Evolutionary conservation across 2,113 vertebrate species (phyloP).

Genomic region (Indicator maculatus): DNA sequence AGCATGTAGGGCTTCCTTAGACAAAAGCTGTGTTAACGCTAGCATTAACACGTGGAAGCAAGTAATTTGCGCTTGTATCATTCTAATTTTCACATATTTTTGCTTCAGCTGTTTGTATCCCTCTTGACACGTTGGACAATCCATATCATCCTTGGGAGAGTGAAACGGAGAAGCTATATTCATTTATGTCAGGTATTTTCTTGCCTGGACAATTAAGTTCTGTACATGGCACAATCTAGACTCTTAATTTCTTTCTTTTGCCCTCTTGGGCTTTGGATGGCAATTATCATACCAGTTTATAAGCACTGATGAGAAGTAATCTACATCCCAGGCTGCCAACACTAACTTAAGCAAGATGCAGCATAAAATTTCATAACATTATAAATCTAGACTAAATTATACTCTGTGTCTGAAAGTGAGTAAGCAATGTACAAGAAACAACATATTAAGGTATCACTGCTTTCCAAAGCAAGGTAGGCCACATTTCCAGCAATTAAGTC

Average conservation of each 20-base stretch:
- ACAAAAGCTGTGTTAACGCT: background rate
- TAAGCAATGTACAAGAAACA: conserved; percentile 1
- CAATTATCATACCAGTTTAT: background rate
- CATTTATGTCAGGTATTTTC: background rate
- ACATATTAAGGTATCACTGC: background rate
- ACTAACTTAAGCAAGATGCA: background rate
- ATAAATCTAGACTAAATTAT: conserved; percentile 12
- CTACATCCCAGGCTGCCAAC: background rate
- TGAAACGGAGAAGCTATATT: background rate
- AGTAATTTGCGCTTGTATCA: background rate
- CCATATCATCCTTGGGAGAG: background rate
- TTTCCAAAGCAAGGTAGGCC: background rate
- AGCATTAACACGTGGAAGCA: background rate
- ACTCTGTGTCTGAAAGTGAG: background rate
- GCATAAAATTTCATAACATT: conserved; percentile 8
- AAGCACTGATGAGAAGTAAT: background rate
- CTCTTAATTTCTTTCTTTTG: background rate
- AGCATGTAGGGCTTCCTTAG: background rate
- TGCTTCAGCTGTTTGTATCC: background rate
- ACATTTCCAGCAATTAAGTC: background rate
- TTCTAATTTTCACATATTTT: background rate
- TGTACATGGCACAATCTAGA: background rate
- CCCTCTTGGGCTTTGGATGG: background rate
- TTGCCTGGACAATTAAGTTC: background rate
- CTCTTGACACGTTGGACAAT: background rate